A percentile compares a stretch with the other conserved stretches of the same genome.
Conservation (phyloP, 1,140 invertebrate species). For the Drosophila lacteicornis region DNA sequence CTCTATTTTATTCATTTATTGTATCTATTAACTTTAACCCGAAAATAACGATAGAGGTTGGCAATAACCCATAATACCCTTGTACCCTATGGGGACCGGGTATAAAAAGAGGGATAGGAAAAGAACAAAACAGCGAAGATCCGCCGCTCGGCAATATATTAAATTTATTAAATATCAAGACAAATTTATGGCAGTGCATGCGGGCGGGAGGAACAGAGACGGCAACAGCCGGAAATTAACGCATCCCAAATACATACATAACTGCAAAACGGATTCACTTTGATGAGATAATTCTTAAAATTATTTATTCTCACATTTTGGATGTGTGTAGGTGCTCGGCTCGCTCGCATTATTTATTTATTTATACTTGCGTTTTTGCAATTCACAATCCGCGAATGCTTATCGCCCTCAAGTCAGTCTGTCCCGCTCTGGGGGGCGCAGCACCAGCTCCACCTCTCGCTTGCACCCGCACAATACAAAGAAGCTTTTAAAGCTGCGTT, state of each 20-base stretch:
- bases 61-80: no score
- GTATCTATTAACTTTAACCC: no score
- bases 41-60: no score
- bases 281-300: constrained; percentile 76
- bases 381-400: constrained; percentile 52
- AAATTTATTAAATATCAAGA: constrained; percentile 40
- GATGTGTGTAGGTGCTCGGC: constrained; percentile 4
- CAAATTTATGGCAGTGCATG: constrained; percentile 20
- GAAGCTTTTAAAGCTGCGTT: constrained; percentile 61
- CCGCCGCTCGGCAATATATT: constrained; percentile 13
- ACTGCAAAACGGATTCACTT: constrained; percentile 26
- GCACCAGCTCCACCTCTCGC: constrained; percentile 1
- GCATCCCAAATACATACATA: constrained; percentile 23
- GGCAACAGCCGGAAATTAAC: constrained; percentile 44
- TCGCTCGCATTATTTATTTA: constrained; percentile 63
- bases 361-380: constrained; percentile 76
- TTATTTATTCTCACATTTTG: constrained; percentile 31
- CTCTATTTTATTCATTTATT: no score
- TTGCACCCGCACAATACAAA: constrained; percentile 11
- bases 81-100: no score
- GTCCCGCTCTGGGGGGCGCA: constrained; percentile 3
- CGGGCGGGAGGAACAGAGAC: background rate
- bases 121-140: constrained; percentile 4
- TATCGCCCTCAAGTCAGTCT: constrained; percentile 13
- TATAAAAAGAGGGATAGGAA: constrained; percentile 1